Evolutionary conservation across 2,113 vertebrate species (phyloP), one percentile per base, ranked within the genome.

Genomic region (Pavo muticus): DNA sequence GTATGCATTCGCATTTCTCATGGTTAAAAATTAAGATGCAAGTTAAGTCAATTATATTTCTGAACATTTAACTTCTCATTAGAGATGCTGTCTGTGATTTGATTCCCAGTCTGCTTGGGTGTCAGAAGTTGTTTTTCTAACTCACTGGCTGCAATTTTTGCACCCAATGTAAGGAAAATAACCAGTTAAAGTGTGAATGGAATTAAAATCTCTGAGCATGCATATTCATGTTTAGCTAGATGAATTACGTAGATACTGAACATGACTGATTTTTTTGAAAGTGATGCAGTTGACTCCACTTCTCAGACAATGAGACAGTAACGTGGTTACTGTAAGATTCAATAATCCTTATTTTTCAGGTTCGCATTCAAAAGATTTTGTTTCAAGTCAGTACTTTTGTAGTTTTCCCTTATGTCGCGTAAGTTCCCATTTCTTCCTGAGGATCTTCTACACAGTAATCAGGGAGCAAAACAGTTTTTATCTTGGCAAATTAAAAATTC

Each of bases 21-120:
- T 18, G 32, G 35, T 87, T 81, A 88, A 90, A 92, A 77, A 87
- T 81, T 73, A 80, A 93, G 93, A 71, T 71, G 15, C 23, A 56
- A 81, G 47, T 74, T 67, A 81, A 86, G 35, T 74, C 73, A 91
- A 86, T 84, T 77, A 39, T 27, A 47, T 74, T 93, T 95, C 71
- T 91, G 20, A 88, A 67, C 48, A 72, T 48, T 83, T 80, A 67
- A 70, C 50, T 90, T 7, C 37, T 83, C 83, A 50, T 83, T 77
- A 77, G 69, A 84, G 61, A 60, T 71, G 56, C 50, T 68, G 12
- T 63, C 73, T 88, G 20, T 74, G 68, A 68, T 63, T 88, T 88
- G 57, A 84, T 95, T 89, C 61, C 92, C 37, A n/a, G 44, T 91
- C 74, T 88, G 29, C 0, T 0, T 85, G 37, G n/a, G 45, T 59